Evolutionary conservation across 2,113 vertebrate species (phyloP).

Genomic region (Noctilio leporinus): DNA sequence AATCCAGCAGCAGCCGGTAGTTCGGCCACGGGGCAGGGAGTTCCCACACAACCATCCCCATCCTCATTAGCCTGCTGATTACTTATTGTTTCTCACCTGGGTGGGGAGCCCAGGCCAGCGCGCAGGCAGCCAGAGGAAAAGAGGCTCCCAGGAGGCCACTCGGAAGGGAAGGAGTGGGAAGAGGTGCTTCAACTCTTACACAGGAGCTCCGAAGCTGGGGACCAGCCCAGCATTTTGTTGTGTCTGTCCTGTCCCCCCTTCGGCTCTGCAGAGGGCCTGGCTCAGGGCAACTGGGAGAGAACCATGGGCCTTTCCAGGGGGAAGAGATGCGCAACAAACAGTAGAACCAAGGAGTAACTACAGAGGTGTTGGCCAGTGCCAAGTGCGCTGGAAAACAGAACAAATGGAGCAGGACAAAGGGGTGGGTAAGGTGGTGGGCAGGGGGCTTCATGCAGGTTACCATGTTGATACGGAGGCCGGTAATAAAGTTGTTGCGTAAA

Average conservation of each 20-base stretch:
- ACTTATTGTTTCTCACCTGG: neutral
- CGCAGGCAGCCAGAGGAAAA: constrained; percentile 50
- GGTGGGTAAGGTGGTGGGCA: accelerated
- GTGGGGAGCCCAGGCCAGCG: constrained; percentile 22
- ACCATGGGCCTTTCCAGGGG: neutral
- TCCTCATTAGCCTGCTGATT: neutral
- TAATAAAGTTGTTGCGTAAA: no score
- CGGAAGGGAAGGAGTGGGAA: neutral
- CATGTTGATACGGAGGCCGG: accelerated
- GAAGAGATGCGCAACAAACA: neutral
- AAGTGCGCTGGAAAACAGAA: neutral
- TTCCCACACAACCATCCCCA: neutral
- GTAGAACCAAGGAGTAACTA: no score
- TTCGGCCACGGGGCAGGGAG: constrained; percentile 75
- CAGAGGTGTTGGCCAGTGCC: accelerated
- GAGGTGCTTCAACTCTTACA: neutral
- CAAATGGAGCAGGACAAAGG: accelerated
- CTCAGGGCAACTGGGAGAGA: accelerated
- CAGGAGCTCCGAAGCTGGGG: neutral
- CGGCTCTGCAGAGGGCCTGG: neutral
- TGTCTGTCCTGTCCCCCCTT: accelerated
- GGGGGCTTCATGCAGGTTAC: accelerated
- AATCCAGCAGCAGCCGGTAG: constrained; percentile 82
- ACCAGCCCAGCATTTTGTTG: accelerated
- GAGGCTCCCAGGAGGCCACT: neutral